Conservation (phyloP, 30 jellyfish, hydroid and myxozoan genomes). For the Hydra vulgaris region DNA sequence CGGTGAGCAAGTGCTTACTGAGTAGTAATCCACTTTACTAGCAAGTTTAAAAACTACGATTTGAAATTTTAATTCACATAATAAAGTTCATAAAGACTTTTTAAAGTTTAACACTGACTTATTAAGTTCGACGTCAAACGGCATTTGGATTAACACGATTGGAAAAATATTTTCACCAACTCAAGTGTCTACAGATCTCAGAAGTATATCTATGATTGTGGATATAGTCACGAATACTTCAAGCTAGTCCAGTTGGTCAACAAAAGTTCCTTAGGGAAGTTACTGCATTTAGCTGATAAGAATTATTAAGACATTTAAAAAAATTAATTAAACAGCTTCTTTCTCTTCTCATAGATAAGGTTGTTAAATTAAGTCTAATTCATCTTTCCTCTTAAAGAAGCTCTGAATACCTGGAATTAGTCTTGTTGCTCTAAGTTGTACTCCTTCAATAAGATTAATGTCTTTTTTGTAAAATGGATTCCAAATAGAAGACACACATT, state of each 20-base stretch:
- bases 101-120: background rate
- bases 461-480: no score
- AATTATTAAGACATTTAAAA: no score
- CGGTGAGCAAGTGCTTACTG: background rate
- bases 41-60: background rate
- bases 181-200: background rate
- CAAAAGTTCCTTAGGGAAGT: background rate
- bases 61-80: no score
- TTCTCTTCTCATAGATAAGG: no score
- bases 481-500: no score
- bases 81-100: background rate
- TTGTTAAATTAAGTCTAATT: no score
- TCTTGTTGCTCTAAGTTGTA: no score
- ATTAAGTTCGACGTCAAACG: background rate
- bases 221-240: background rate
- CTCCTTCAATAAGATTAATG: no score
- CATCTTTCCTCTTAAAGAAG: no score
- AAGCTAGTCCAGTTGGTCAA: background rate
- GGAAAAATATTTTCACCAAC: background rate
- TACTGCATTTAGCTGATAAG: background rate
- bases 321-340: no score
- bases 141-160: background rate
- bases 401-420: no score
- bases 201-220: background rate
- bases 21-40: background rate